Evolutionary conservation across 2,113 vertebrate genomes (phyloP), one percentile per base, ranked within the genome.

Genomic region (Vombatus ursinus): DNA sequence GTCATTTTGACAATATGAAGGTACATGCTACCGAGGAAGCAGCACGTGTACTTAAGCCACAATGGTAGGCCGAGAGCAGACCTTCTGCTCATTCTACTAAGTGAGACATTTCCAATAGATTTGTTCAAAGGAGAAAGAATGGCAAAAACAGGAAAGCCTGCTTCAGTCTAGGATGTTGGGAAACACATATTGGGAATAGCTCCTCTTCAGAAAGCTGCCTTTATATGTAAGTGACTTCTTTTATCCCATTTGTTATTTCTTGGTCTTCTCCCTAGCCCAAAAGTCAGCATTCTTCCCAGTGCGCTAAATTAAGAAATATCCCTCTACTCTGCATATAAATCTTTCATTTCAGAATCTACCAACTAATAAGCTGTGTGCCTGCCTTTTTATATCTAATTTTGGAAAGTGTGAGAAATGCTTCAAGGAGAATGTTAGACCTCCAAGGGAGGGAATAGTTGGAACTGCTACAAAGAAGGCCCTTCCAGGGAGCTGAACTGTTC

Each of bases 381-480:
- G 23, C 25, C 2, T 90, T 92, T 95, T 93, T 92, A 61, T 23
- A 2, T 89, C 91, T 92, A 94, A 61, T 96, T 2, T 47, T 92
- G 28, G 92, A 96, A 94, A 95, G 53, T 51, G 2, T 0, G 1
- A 31, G 61, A 57, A 93, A 52, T 89, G 96, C 53, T 90, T 92
- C 92, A 96, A 92, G 14, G 37, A 96, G 94, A 31, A 93, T 92
- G 93, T 96, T 77, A 95, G 96, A 97, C 96, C 92, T 24, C 3
- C 52, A 92, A 77, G 44, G 89, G 52, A 95, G 94, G 94, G 92
- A 92, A 95, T 50, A 95, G n/a, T 93, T 97, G 89, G 57, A 95
- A 92, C 47, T 95, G 92, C 97, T 96, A 77, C 52, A 96, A 89
- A 96, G 90, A 77, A 94, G 26, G 44, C 61, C 37, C 14, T 77